Evolutionary conservation across 2,797 vertebrate species (phyloP).

Genomic region (Galago senegalensis): DNA sequence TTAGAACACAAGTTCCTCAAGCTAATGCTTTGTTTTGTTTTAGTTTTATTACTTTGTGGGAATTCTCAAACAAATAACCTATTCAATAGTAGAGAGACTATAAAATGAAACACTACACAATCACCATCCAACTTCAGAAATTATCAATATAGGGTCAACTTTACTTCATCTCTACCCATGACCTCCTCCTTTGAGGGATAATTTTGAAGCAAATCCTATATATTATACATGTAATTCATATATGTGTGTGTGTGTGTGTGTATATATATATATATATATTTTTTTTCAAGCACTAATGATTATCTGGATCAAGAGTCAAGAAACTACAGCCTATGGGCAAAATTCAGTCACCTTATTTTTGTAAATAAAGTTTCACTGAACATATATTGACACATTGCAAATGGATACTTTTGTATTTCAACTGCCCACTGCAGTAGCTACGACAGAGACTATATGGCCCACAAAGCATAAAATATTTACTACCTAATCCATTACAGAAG

Average conservation of each 20-base stretch:
- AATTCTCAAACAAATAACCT: conserved; percentile 13
- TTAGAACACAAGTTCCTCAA: neutral
- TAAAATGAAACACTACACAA: neutral
- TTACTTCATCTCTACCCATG: neutral
- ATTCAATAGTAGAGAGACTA: neutral
- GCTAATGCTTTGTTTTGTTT: neutral
- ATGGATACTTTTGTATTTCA: neutral
- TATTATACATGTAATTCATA: neutral
- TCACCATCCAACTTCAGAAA: neutral
- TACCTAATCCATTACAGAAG: neutral
- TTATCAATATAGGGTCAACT: neutral
- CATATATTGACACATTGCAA: neutral
- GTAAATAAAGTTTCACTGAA: conserved; percentile 25
- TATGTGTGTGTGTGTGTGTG: neutral
- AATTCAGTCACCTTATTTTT: neutral
- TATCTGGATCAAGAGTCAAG: neutral
- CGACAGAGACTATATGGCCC: neutral
- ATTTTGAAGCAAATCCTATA: conserved; percentile 1
- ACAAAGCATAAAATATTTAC: too few species aligned
- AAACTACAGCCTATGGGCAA: neutral
- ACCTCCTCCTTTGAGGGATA: neutral
- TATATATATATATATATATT: neutral
- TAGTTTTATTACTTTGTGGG: neutral
- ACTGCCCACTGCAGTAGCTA: neutral
- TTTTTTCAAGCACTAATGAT: neutral